Evolutionary conservation across 2,888 invertebrate genomes (phyloP).

Genomic region (Reticulitermes lucifugus): DNA sequence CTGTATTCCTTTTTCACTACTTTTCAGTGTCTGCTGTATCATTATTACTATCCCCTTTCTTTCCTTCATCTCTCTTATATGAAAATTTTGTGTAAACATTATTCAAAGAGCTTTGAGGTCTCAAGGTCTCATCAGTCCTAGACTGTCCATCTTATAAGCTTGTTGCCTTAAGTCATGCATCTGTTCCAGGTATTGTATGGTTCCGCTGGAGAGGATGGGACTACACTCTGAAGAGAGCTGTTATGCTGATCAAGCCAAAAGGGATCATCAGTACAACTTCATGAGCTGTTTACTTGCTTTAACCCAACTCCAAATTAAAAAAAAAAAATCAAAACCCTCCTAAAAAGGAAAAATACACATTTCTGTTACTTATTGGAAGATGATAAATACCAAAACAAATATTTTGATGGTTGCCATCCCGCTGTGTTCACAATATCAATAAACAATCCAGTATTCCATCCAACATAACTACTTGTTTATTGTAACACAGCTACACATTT

Average conservation of each 20-base stretch:
- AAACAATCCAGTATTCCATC: too few species aligned
- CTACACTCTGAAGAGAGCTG: slow-evolving; percentile 88
- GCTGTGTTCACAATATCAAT: too few species aligned
- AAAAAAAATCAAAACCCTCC: slow-evolving; percentile 30
- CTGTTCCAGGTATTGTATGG: slow-evolving; percentile 84
- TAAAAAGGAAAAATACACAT: not conserved
- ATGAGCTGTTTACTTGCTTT: slow-evolving; percentile 18
- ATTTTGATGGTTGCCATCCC: too few species aligned
- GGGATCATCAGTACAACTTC: slow-evolving; percentile 66
- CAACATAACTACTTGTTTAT: too few species aligned
- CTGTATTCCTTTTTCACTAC: too few species aligned
- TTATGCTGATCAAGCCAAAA: slow-evolving; percentile 93
- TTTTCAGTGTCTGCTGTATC: too few species aligned
- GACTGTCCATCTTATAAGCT: too few species aligned
- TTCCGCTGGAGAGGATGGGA: slow-evolving; percentile 97
- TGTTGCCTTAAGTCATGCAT: slow-evolving; percentile 19
- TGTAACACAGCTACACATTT: too few species aligned
- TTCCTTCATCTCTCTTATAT: too few species aligned
- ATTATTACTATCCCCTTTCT: too few species aligned
- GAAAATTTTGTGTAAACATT: not conserved
- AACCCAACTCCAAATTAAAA: slow-evolving; percentile 4
- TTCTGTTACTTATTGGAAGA: not conserved
- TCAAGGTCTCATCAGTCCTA: too few species aligned
- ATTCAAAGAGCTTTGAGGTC: not conserved
- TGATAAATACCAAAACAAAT: not conserved